Base-by-base conservation (phyloP, 2,888 invertebrate species). In the Cynaeus angustus region DNA sequence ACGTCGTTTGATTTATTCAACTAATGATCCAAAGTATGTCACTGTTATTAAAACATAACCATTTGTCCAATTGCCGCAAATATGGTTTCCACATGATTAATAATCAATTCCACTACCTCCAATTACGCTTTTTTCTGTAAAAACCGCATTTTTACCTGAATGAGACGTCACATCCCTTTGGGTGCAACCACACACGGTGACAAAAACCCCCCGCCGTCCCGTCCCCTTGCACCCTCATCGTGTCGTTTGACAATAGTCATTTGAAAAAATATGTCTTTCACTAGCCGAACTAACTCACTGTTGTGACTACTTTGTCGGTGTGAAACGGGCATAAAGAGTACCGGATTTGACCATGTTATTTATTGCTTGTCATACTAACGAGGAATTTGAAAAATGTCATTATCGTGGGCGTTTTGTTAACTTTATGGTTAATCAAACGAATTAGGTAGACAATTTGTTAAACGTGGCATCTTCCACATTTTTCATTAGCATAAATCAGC, bases 311-410 rank as follows among this genome's bases (percentile, higher is more conserved):
- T 70, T 70, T 70, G 70, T 67, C 70, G 70, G 70, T 67, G 62
- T 61, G 67, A 70, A 69, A 66, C 56, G 59, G 58, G 48, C 50
- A 55, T 53, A 68, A 68, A 68, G 68, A 64, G 53, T 53, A 48
- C 46, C 61, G 61, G 70, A 67, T 70, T 62, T 61, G 70, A 61
- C 58, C 41, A 26, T 21, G 61, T 68, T 68, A 70, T 70, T 70
- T 70, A 70, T 70, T 70, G 61, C 52, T 64, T 70, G 70, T 70
- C 70, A 68, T 50, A 65, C 64, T 62, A 67, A 62, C 56, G 62
- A 75, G 72, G 75, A 71, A 75, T 75, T 72, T 73, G 70, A 74
- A 72, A 72, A 74, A 75, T 74, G 73, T 73, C 74, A 74, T 74
- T 71, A 72, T 71, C 50, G 73, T 72, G 65, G 75, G 73, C 72